These are phyloP conservation scores for Drosophila sproati DNA, from an alignment of 1,140 invertebrate genomes.

Conservation along the genomic window DNA sequence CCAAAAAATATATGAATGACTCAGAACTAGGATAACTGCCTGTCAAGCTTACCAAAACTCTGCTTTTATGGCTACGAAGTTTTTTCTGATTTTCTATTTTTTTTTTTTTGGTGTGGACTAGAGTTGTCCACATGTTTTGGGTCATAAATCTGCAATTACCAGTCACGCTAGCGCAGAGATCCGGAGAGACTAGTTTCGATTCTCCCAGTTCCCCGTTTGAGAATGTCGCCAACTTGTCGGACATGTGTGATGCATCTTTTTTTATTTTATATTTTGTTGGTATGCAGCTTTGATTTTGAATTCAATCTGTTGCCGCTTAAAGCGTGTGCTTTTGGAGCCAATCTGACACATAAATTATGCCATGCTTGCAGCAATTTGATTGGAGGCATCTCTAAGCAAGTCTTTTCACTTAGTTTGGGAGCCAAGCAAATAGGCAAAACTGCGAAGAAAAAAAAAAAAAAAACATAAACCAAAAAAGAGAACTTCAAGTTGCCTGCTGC, in stretches of 20 bases:
- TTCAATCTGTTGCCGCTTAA: conserved; percentile 54
- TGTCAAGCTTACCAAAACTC: neutral
- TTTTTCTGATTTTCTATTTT: conserved; percentile 1
- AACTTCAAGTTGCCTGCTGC: conserved; percentile 47
- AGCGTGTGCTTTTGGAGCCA: conserved; percentile 24
- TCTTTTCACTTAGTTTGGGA: conserved; percentile 51
- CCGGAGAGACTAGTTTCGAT: too few relatives aligned
- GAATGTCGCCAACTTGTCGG: conserved; percentile 44
- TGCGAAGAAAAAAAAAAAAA: conserved; percentile 31
- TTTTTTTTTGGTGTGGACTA: conserved; percentile 28
- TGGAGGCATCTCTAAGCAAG: conserved; percentile 37
- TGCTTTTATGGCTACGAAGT: neutral
- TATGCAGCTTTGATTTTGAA: conserved; percentile 17
- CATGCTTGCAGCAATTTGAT: conserved; percentile 62
- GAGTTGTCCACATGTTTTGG: conserved; percentile 70
- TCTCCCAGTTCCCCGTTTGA: conserved; percentile 5
- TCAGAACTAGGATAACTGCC: neutral
- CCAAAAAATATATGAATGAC: neutral
- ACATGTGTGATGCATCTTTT: conserved; percentile 55
- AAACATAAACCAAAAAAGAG: too few relatives aligned
- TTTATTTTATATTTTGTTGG: conserved; percentile 12
- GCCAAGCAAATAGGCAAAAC: conserved; percentile 64
- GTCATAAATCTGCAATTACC: conserved; percentile 77
- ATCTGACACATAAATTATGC: conserved; percentile 72
- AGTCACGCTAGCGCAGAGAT: conserved; percentile 45